A percentile compares a stretch with the other conserved stretches of the same genome.
These are phyloP conservation scores for Eurypyga helias DNA, from an alignment of 2,113 vertebrate species.

Conservation along the genomic window DNA sequence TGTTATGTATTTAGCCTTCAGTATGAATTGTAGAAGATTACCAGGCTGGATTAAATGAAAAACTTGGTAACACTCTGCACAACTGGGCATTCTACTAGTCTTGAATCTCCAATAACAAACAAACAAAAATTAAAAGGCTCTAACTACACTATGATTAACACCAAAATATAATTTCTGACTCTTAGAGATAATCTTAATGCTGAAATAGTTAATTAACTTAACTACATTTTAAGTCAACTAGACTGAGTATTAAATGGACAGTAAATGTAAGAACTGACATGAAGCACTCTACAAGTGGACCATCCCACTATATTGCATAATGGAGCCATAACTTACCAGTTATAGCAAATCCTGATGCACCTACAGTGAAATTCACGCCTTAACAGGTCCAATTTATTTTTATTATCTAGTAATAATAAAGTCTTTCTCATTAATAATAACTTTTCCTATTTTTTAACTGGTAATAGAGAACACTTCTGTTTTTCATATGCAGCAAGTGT, in stretches of 20 bases:
- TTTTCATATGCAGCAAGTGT: background rate
- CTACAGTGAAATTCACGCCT: background rate
- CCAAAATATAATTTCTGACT: background rate
- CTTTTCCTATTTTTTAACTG: background rate
- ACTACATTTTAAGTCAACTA: background rate
- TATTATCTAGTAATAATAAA: background rate
- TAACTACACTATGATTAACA: background rate
- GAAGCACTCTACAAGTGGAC: background rate
- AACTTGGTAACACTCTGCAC: background rate
- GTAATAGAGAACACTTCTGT: background rate
- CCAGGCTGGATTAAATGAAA: background rate
- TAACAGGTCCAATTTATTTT: conserved; percentile 2
- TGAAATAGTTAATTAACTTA: background rate
- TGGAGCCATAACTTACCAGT: background rate
- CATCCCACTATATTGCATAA: background rate
- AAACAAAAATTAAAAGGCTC: background rate
- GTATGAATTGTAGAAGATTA: background rate
- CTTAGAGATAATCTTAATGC: background rate
- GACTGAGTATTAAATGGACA: background rate
- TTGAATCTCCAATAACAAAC: background rate
- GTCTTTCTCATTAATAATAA: background rate
- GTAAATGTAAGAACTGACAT: background rate
- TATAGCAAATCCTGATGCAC: background rate
- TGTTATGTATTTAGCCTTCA: background rate
- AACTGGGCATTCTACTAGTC: background rate